Conservation (phyloP, 1,140 invertebrate genomes). For the Dendroctonus valens region DNA sequence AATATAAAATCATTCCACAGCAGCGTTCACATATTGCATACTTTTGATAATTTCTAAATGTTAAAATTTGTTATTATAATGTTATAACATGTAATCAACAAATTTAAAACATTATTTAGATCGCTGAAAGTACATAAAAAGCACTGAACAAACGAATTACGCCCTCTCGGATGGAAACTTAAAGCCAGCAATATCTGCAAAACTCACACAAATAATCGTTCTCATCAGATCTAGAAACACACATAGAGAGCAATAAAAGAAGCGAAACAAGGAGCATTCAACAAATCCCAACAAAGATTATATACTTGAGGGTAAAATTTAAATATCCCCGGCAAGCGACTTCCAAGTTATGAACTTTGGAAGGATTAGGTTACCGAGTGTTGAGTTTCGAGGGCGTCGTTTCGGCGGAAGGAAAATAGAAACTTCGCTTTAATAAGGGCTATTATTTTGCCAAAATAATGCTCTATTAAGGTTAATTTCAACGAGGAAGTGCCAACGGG, state of each 20-base stretch:
- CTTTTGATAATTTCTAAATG: too few species aligned
- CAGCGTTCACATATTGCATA: too few species aligned
- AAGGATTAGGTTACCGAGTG: conserved; percentile 20
- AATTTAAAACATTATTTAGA: too few species aligned
- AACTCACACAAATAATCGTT: too few species aligned
- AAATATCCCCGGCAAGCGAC: conserved; percentile 1
- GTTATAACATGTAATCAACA: too few species aligned
- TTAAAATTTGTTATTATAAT: too few species aligned
- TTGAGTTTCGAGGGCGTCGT: conserved; percentile 15
- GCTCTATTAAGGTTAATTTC: conserved; percentile 18
- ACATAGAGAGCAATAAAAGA: neutral
- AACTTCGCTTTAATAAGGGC: conserved; percentile 20
- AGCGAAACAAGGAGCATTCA: conserved; percentile 3
- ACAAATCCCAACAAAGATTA: conserved; percentile 7
- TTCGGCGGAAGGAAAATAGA: conserved; percentile 17
- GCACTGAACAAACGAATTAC: too few species aligned
- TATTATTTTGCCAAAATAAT: conserved; percentile 23
- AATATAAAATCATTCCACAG: too few species aligned
- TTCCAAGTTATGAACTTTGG: conserved; percentile 8
- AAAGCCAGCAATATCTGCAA: too few species aligned
- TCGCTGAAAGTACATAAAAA: too few species aligned
- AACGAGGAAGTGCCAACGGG: conserved; percentile 7
- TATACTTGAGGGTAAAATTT: conserved; percentile 8
- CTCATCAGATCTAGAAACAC: neutral
- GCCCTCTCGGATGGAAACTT: too few species aligned